phyloP scores from a whole-genome alignment of 2,888 invertebrate genomes.

The Parnassius smintheus region DNA sequence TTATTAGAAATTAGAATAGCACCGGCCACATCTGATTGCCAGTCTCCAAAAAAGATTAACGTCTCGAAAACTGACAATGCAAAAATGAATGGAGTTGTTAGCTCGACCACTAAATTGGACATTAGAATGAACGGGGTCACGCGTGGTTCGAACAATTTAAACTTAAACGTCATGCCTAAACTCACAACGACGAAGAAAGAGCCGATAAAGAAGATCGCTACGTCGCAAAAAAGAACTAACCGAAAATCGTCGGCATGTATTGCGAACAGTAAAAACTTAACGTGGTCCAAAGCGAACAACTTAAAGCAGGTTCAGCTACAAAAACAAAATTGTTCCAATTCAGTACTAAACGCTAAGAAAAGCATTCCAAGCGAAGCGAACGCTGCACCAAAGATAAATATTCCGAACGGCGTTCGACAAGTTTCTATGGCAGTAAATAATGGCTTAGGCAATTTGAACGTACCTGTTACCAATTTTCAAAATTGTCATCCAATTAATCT shows the following conservation, averaged over 20 bases:
- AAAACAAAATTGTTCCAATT: slow-evolving; percentile 66
- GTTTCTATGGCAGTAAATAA: slow-evolving; percentile 67
- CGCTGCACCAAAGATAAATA: slow-evolving; percentile 66
- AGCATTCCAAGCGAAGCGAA: slow-evolving; percentile 54
- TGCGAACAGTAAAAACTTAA: slow-evolving; percentile 72
- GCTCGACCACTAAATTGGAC: slow-evolving; percentile 71
- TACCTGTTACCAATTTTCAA: slow-evolving; percentile 65
- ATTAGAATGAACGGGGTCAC: slow-evolving; percentile 74
- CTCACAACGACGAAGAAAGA: slow-evolving; percentile 56
- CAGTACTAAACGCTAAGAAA: slow-evolving; percentile 43
- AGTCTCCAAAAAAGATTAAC: slow-evolving; percentile 51
- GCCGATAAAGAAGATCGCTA: slow-evolving; percentile 48
- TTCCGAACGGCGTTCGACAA: slow-evolving; percentile 68
- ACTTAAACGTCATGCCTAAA: slow-evolving; percentile 57
- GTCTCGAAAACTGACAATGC: slow-evolving; percentile 50
- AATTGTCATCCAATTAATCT: slow-evolving; percentile 73
- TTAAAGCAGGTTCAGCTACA: slow-evolving; percentile 70
- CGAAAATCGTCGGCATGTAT: slow-evolving; percentile 73
- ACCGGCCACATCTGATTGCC: slow-evolving; percentile 48
- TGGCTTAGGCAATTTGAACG: slow-evolving; percentile 60
- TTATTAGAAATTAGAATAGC: slow-evolving; percentile 50
- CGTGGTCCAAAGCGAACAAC: slow-evolving; percentile 75
- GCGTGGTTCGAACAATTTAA: slow-evolving; percentile 71
- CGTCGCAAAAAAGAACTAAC: slow-evolving; percentile 61
- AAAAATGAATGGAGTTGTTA: slow-evolving; percentile 62